Conservation (phyloP, 2,113 vertebrate genomes). For the Noturus placidus region DNA sequence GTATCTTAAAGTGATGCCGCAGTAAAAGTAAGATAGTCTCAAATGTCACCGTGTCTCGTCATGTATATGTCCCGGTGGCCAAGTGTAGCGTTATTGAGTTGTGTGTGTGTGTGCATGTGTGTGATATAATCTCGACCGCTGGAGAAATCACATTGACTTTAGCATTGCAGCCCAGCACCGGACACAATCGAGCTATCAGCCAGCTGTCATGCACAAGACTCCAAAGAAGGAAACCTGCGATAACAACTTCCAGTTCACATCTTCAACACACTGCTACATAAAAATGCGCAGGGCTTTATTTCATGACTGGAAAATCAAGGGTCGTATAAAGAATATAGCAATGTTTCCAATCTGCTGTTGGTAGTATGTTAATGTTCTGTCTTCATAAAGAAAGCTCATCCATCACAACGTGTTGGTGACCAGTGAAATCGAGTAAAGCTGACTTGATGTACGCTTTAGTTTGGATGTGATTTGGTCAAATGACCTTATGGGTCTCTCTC, state of each 20-base stretch:
- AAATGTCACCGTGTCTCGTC: conserved; percentile 35
- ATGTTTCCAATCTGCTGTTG: not conserved
- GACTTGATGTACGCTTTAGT: conserved; percentile 16
- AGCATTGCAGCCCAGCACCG: conserved; percentile 33
- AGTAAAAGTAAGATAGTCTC: conserved; percentile 18
- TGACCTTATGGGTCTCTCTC: conserved; percentile 35
- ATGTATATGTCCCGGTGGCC: conserved; percentile 22
- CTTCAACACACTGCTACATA: conserved; percentile 26
- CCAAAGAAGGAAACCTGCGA: conserved; percentile 13
- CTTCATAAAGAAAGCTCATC: not conserved
- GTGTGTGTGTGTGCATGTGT: not conserved
- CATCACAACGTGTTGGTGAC: not conserved
- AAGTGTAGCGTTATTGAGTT: conserved; percentile 44
- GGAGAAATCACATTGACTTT: conserved; percentile 42
- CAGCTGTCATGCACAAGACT: conserved; percentile 45
- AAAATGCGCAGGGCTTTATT: not conserved
- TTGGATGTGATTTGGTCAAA: conserved; percentile 47
- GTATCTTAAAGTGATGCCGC: conserved; percentile 6
- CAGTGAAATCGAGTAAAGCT: conserved; percentile 11
- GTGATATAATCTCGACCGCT: conserved; percentile 40
- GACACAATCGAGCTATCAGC: conserved; percentile 40
- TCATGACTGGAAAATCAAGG: not conserved
- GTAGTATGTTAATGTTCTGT: not conserved
- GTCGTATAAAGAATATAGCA: not conserved
- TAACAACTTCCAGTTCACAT: conserved; percentile 37